Conservation (phyloP, 2,888 invertebrate species). For the Cynaeus angustus region DNA sequence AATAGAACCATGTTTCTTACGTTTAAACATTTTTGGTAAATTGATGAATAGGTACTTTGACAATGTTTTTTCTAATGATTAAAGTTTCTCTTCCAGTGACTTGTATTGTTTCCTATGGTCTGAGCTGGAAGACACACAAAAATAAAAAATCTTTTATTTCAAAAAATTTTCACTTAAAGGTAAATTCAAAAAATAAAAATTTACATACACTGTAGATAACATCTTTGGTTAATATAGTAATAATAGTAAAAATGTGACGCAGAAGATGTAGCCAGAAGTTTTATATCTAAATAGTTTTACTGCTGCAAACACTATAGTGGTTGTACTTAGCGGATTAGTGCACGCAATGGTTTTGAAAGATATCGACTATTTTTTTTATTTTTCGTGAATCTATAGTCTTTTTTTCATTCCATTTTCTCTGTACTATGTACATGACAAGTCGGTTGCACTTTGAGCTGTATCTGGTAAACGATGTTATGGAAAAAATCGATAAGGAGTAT, state of each 20-base stretch:
- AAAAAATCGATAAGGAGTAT: background rate
- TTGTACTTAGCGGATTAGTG: background rate
- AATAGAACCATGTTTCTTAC: too few relatives aligned
- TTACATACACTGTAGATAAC: background rate
- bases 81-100: too few relatives aligned
- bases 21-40: too few relatives aligned
- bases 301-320: background rate
- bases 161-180: too few relatives aligned
- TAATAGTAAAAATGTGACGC: background rate
- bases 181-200: too few relatives aligned
- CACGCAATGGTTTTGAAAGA: background rate
- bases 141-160: too few relatives aligned
- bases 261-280: background rate
- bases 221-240: background rate
- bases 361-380: background rate
- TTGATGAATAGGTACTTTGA: too few relatives aligned
- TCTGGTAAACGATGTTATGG: background rate
- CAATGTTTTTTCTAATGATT: too few relatives aligned
- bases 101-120: too few relatives aligned
- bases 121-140: too few relatives aligned
- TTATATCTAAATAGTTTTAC: background rate
- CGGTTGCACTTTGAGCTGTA: background rate
- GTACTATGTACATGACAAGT: background rate
- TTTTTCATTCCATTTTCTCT: background rate
- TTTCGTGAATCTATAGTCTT: background rate